Base-by-base conservation (phyloP, 2,888 invertebrate genomes). In the Argyresthia goedartella region DNA sequence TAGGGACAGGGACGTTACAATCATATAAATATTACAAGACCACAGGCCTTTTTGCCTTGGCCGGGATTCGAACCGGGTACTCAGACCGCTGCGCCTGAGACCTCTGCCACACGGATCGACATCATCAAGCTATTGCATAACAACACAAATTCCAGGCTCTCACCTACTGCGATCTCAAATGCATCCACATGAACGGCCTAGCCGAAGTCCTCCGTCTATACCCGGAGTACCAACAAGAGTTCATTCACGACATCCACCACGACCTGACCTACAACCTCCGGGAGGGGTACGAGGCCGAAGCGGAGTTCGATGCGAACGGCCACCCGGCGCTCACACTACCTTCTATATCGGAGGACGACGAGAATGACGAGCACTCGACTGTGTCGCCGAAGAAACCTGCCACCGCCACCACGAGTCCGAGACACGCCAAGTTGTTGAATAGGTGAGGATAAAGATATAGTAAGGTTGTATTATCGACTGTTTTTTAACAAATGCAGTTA, bases 111-210 rank as follows among this genome's bases (percentile, higher is more conserved):
- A n/a, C n/a, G n/a, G n/a, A n/a, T n/a, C n/a, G n/a, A 25, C 6
- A 25, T 25, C 25, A 25, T 4, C 25, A 25, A 25, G 25, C 25
- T 4, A 25, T 25, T 4, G 6, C 25, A 25, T 25, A 25, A 2
- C 25, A 25, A 2, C 25, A 25, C 25, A 4, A 25, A 25, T 25
- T 57, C 8, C 86, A 93, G 87, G 97, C 97, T 41, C 88, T 98
- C 52, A 98, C 98, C 45, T 98, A 98, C 81, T 98, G 98, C 78
- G 98, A 98, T 84, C 88, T 98, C 54, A 97, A 98, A 82, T 96
- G 96, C 80, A 94, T 98, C 60, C 92, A 95, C 79, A 95, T 96
- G 88, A 92, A 92, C 57, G 97, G 97, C 1, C 88, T 98, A 49
- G 93, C 95, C 11, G 97, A 97, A 62, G 96, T 95, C 0, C 88